Percentiles rank a stretch among this genome's conserved stretches.
Evolutionary conservation across 1,140 invertebrate species (phyloP).

Genomic region (Galleria mellonella): DNA sequence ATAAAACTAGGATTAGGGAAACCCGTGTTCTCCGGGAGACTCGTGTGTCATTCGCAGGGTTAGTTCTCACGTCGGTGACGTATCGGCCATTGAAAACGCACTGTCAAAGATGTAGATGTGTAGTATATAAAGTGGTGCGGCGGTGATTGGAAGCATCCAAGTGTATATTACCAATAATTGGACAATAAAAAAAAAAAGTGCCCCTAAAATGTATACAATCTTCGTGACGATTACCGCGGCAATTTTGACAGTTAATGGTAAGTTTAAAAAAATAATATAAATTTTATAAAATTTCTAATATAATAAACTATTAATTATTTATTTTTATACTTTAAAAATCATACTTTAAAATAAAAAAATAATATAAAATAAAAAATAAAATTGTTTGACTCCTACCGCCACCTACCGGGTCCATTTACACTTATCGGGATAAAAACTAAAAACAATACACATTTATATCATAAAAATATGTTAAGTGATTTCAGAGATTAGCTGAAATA

Average conservation of each 20-base stretch:
- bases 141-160: slow-evolving; percentile 43
- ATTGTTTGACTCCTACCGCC: no score
- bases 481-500: no score
- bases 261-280: slow-evolving; percentile 22
- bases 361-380: no score
- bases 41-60: slow-evolving; percentile 23
- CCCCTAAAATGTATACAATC: slow-evolving; percentile 29
- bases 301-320: neutral
- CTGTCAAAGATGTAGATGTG: slow-evolving; percentile 40
- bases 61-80: slow-evolving; percentile 54
- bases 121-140: slow-evolving; percentile 60
- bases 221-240: neutral
- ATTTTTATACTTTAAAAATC: no score
- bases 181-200: slow-evolving; percentile 23
- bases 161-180: slow-evolving; percentile 17
- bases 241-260: slow-evolving; percentile 48
- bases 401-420: no score
- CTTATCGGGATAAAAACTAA: no score
- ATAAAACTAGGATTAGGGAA: no score
- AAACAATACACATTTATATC: no score
- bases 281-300: slow-evolving; percentile 10
- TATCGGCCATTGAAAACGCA: slow-evolving; percentile 55
- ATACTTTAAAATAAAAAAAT: no score
- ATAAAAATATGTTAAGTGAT: no score
- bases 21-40: no score